phyloP scores from a whole-genome alignment of 2,888 invertebrate species.

The Agrypnus murinus region DNA sequence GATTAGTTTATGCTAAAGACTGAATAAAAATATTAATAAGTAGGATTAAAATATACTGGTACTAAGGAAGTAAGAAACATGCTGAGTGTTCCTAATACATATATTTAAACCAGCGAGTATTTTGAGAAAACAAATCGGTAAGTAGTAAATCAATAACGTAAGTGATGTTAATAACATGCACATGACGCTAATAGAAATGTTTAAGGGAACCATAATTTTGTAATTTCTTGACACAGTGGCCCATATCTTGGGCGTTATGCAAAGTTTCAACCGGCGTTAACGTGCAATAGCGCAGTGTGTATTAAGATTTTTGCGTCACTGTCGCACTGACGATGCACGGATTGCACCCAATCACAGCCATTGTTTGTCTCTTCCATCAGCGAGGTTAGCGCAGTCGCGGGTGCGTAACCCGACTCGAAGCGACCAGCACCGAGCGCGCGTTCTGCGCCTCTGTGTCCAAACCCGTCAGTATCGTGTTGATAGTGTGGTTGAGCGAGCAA shows the following conservation, averaged over 20 bases:
- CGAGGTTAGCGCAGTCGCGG: conserved; percentile 63
- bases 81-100: no score
- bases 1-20: no score
- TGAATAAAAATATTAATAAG: no score
- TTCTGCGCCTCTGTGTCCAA: conserved; percentile 68
- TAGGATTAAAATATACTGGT: no score
- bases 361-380: conserved; percentile 68
- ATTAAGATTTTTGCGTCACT: conserved; percentile 59
- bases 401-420: conserved; percentile 70
- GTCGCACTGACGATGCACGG: conserved; percentile 70
- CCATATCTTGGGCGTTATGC: conserved; percentile 46
- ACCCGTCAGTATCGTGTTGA: conserved; percentile 80
- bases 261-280: conserved; percentile 45
- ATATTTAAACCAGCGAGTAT: no score
- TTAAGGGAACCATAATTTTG: conserved; percentile 6
- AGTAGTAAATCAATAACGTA: no score
- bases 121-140: no score
- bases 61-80: no score
- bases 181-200: neutral
- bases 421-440: conserved; percentile 67
- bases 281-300: conserved; percentile 52
- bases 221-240: conserved; percentile 50
- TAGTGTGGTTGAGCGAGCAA: conserved; percentile 78
- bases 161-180: neutral
- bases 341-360: conserved; percentile 72